Percentiles rank a stretch among this genome's conserved stretches.
These are phyloP conservation scores for Nyctibius bracteatus DNA, from an alignment of 2,113 vertebrate genomes.

Conservation along the genomic window DNA sequence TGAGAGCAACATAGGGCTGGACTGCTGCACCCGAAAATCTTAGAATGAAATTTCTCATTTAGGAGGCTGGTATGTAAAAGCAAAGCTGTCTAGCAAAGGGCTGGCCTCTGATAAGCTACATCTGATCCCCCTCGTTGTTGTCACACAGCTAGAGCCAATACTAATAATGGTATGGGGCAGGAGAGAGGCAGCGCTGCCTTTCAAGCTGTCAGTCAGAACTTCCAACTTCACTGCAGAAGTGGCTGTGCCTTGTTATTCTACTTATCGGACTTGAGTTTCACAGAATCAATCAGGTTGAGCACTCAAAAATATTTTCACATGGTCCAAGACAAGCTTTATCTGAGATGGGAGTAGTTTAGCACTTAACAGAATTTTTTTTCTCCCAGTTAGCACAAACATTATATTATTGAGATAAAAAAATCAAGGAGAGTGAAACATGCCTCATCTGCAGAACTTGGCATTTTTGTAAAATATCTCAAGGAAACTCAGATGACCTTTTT, in stretches of 20 bases:
- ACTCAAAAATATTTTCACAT: neutral
- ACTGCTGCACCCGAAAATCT: neutral
- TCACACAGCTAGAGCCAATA: neutral
- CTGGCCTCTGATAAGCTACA: neutral
- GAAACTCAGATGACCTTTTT: neutral
- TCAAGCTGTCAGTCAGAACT: neutral
- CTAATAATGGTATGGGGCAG: fast-evolving
- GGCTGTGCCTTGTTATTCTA: neutral
- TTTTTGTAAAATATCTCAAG: neutral
- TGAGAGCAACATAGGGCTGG: neutral
- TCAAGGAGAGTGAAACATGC: neutral
- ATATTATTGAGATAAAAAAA: neutral
- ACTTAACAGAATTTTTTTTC: neutral
- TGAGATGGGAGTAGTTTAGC: neutral
- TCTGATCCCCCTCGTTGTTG: neutral
- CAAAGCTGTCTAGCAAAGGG: neutral
- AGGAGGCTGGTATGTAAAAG: neutral
- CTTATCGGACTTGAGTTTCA: neutral
- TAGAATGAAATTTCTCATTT: neutral
- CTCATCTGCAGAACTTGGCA: neutral
- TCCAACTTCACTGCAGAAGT: neutral
- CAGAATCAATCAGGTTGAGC: too few species aligned
- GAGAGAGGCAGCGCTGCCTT: neutral
- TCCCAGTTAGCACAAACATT: neutral
- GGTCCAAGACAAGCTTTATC: neutral